These are phyloP conservation scores for Parnassius orleans DNA, from an alignment of 2,888 invertebrate species.

Conservation along the genomic window DNA sequence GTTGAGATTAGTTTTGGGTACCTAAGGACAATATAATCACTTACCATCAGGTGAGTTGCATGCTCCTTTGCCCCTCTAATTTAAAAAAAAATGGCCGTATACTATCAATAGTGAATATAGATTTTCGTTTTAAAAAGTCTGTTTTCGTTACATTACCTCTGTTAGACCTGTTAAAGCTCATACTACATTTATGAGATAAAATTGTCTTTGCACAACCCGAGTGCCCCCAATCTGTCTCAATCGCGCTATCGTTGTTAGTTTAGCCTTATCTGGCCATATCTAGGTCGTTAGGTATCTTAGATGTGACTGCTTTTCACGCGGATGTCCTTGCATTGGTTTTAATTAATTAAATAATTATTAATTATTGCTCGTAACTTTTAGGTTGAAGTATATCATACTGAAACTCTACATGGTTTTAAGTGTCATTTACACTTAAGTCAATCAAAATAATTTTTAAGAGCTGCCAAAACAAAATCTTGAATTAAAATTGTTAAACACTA, in stretches of 20 bases:
- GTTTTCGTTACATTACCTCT: neutral
- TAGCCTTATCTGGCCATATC: slow-evolving; percentile 50
- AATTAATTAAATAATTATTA: slow-evolving; percentile 19
- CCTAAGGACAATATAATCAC: too few relatives aligned
- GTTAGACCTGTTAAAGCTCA: slow-evolving; percentile 18
- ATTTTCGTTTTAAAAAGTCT: neutral
- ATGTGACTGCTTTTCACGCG: slow-evolving; percentile 32
- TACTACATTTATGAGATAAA: slow-evolving; percentile 10
- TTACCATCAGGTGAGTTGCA: too few relatives aligned
- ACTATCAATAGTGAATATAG: too few relatives aligned
- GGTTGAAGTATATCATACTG: too few relatives aligned
- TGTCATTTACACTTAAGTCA: too few relatives aligned
- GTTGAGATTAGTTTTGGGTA: too few relatives aligned
- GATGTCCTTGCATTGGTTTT: slow-evolving; percentile 9
- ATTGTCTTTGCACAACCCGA: slow-evolving; percentile 21
- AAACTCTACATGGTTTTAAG: too few relatives aligned
- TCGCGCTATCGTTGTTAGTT: slow-evolving; percentile 44
- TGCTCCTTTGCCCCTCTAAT: too few relatives aligned
- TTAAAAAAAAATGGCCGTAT: too few relatives aligned
- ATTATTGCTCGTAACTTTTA: slow-evolving; percentile 12
- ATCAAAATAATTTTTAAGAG: too few relatives aligned
- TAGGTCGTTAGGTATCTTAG: slow-evolving; percentile 48
- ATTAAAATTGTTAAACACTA: too few relatives aligned
- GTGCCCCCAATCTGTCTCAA: slow-evolving; percentile 41
- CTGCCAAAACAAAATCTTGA: too few relatives aligned